These are phyloP conservation scores for Hemitrygon akajei DNA, from an alignment of 2,797 vertebrate genomes.

Conservation along the genomic window DNA sequence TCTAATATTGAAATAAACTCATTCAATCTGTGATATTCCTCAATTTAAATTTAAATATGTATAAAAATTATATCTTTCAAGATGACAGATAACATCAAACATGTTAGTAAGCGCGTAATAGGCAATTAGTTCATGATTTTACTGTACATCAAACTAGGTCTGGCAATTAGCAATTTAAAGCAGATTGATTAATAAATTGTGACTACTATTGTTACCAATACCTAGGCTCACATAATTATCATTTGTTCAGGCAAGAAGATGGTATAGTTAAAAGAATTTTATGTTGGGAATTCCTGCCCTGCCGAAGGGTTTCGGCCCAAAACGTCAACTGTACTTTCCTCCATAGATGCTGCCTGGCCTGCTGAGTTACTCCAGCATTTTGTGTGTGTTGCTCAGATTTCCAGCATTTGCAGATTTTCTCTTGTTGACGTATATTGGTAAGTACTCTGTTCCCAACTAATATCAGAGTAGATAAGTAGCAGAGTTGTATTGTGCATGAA, in stretches of 20 bases:
- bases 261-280: neutral
- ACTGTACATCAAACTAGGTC: neutral
- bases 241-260: neutral
- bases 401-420: no score
- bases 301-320: no score
- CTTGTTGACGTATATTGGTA: no score
- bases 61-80: neutral
- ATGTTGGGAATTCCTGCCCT: no score
- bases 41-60: neutral
- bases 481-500: no score
- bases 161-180: conserved; percentile 12
- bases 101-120: neutral
- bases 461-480: no score
- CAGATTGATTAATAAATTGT: neutral
- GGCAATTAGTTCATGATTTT: neutral
- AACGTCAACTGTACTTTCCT: no score
- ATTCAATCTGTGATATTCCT: neutral
- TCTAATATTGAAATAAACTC: neutral
- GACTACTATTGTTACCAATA: neutral
- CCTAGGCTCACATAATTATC: neutral
- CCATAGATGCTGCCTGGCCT: no score
- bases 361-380: no score
- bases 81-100: neutral
- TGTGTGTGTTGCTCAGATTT: no score
- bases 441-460: no score